These are phyloP conservation scores for Mythimna albipuncta DNA, from an alignment of 2,888 invertebrate species.

Conservation along the genomic window DNA sequence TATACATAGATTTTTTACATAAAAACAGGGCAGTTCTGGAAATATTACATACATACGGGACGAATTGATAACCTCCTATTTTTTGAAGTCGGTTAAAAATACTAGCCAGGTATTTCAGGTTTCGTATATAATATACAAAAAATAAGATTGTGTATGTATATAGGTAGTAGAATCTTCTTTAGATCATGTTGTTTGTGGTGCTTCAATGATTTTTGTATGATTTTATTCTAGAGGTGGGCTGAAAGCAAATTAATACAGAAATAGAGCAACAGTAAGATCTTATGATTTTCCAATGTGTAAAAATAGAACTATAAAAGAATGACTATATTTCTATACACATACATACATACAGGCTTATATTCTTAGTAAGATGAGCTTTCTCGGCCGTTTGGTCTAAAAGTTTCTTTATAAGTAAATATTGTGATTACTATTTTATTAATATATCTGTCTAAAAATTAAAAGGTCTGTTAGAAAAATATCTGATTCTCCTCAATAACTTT, in stretches of 20 bases:
- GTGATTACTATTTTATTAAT: background rate
- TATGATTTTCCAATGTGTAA: background rate
- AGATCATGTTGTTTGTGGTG: background rate
- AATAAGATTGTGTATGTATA: background rate
- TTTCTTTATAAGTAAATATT: background rate
- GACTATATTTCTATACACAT: no score
- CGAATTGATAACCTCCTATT: no score
- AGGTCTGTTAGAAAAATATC: conserved; percentile 25
- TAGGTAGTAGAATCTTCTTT: conserved; percentile 7
- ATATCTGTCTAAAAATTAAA: background rate
- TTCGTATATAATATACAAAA: no score
- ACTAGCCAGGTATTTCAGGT: no score
- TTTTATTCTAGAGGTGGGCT: background rate
- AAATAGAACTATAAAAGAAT: no score
- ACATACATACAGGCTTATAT: no score
- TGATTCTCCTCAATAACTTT: conserved; percentile 1
- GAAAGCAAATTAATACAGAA: background rate
- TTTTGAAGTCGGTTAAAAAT: no score
- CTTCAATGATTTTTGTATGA: background rate
- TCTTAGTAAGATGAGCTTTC: no score
- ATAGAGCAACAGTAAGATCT: background rate
- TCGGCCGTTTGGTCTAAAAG: background rate
- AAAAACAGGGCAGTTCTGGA: no score
- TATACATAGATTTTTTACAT: no score
- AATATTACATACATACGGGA: no score